phyloP scores from a whole-genome alignment of 2,113 vertebrate species.

The Sus scrofa region DNA sequence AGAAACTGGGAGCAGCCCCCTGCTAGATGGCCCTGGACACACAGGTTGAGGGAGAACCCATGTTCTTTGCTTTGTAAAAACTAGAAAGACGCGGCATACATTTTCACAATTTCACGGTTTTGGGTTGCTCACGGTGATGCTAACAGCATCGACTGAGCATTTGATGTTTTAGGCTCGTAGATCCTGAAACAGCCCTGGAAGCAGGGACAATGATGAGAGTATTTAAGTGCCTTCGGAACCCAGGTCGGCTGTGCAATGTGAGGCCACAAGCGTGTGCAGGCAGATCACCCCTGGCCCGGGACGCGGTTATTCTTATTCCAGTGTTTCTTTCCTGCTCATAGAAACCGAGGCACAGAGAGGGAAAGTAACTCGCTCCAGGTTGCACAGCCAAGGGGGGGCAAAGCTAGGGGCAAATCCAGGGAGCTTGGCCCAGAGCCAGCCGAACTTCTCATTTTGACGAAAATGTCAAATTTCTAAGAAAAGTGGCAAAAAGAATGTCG shows the following conservation, averaged over 20 bases:
- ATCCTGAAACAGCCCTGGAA: neutral
- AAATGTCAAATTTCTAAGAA: neutral
- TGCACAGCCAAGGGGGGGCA: neutral
- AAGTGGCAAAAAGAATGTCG: neutral
- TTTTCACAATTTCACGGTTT: neutral
- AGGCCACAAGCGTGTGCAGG: rapidly evolving
- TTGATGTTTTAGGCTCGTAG: neutral
- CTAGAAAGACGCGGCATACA: rapidly evolving
- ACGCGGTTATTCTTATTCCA: neutral
- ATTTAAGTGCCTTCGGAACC: neutral
- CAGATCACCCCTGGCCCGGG: rapidly evolving
- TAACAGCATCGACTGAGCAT: neutral
- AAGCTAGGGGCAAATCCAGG: neutral
- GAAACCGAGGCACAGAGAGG: neutral
- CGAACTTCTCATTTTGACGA: neutral
- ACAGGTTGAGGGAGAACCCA: rapidly evolving
- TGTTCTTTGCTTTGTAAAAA: neutral
- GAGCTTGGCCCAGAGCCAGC: neutral
- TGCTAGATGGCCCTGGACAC: neutral
- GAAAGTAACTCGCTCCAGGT: neutral
- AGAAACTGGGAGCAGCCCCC: neutral
- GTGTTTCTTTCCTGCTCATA: neutral
- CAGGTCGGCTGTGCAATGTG: neutral
- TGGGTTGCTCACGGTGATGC: neutral
- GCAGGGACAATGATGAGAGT: neutral